Base-by-base conservation (phyloP, 2,888 invertebrate genomes). In the Mythimna albipuncta region DNA sequence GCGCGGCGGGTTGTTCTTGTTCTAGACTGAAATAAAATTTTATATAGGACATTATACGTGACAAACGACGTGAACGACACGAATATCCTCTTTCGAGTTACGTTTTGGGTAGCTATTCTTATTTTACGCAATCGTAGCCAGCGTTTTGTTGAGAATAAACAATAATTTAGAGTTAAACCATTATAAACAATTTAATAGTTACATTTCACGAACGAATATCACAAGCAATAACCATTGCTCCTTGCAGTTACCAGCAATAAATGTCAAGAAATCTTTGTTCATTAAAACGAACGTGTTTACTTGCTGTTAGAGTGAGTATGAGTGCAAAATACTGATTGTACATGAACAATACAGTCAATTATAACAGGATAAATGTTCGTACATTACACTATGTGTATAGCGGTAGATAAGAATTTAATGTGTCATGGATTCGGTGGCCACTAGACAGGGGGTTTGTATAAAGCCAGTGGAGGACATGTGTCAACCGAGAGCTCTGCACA, bases 41-140 rank as follows among this genome's bases (percentile, higher is more conserved):
- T 93, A 93, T 92, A 91, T 91, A 83, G 89, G 89, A 90, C 92
- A 94, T 93, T 94, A 93, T 92, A 92, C 89, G 91, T 93, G 93
- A 94, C 91, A 93, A 94, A 92, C 91, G 92, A 91, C 89, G 87
- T 84, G 89, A 90, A 91, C 91, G 91, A 92, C 91, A 91, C 89
- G 89, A 91, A 90, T 91, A 91, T 89, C 91, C 90, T 91, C 87
- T 91, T 89, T 89, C 86, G 82, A 89, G 87, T 87, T 88, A 89
- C 89, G 86, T 86, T 89, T 87, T 87, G 76, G 85, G 87, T 87
- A 76, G 82, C 85, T 82, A 76, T 89, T 89, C 85, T 87, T 85
- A 85, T 82, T 88, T 80, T 61, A 80, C 66, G 66, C 72, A 64
- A 80, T 83, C 73, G 62, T 75, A 75, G 72, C 64, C 76, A 69